A percentile compares a stretch with the other conserved stretches of the same genome.
phyloP scores from a whole-genome alignment of 1,140 invertebrate genomes.

The Belonocnema kinseyi region DNA sequence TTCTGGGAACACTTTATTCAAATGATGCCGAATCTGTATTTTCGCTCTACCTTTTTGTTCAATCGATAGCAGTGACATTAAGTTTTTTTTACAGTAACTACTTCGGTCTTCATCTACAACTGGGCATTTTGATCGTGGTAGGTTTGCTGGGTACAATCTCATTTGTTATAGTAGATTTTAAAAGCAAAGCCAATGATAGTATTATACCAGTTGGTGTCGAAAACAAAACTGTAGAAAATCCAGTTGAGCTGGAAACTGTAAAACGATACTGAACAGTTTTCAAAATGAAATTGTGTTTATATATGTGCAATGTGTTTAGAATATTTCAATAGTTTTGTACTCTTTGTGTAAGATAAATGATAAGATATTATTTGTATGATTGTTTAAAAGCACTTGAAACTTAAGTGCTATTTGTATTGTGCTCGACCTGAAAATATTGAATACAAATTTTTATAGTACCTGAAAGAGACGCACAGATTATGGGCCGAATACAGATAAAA shows the following conservation, averaged over 20 bases:
- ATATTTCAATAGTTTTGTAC: neutral
- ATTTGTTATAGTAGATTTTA: constrained; percentile 88
- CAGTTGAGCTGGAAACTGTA: constrained; percentile 13
- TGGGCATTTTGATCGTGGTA: constrained; percentile 85
- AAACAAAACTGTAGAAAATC: constrained; percentile 5
- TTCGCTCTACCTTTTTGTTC: constrained; percentile 94
- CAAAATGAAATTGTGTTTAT: neutral
- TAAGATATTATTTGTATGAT: neutral
- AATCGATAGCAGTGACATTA: constrained; percentile 92
- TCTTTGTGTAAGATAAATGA: constrained; percentile 19
- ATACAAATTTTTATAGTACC: constrained; percentile 10
- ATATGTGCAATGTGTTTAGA: constrained; percentile 3
- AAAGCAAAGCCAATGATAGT: constrained; percentile 47
- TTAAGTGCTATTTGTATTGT: neutral
- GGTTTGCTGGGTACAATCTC: constrained; percentile 86
- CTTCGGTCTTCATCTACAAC: constrained; percentile 86
- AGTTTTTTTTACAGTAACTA: constrained; percentile 92
- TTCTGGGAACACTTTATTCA: constrained; percentile 90
- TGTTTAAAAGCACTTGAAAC: neutral
- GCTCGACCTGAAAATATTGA: neutral
- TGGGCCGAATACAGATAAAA: neutral
- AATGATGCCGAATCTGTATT: constrained; percentile 94
- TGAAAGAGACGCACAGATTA: neutral
- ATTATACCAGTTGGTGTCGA: constrained; percentile 32
- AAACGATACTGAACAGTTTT: constrained; percentile 4